A percentile compares a stretch with the other conserved stretches of the same genome.
These are phyloP conservation scores for Corythaixoides concolor DNA, from an alignment of 2,113 vertebrate genomes.

Conservation along the genomic window DNA sequence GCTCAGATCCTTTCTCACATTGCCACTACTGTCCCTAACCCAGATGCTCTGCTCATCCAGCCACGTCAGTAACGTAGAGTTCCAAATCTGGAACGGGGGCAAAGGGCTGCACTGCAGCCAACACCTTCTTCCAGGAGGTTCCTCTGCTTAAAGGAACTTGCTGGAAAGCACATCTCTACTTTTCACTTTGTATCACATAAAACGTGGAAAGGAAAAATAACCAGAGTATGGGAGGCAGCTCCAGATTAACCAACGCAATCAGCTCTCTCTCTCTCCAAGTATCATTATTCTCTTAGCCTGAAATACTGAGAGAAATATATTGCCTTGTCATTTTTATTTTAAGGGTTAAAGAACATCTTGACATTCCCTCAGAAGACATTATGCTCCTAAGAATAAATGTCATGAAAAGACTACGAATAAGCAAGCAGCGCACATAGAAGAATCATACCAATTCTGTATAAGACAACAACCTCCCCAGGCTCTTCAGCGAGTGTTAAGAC, in stretches of 20 bases:
- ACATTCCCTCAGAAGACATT: not conserved
- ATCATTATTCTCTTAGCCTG: not conserved
- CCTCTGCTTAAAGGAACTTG: not conserved
- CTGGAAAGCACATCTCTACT: not conserved
- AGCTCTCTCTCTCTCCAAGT: not conserved
- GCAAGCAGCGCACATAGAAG: not conserved
- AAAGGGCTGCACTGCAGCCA: not conserved
- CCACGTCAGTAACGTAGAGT: not conserved
- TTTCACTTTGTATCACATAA: not conserved
- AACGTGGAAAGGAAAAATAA: not conserved
- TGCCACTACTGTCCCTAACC: not conserved
- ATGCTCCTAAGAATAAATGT: not conserved
- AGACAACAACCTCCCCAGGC: not conserved
- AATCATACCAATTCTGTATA: not conserved
- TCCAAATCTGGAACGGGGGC: not conserved
- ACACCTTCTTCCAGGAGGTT: not conserved
- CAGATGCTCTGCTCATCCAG: not conserved
- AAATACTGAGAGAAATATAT: not conserved
- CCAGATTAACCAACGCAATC: not conserved
- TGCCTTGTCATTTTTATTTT: constrained; percentile 12
- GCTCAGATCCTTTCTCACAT: not conserved
- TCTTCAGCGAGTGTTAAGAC: not conserved
- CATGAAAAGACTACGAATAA: not conserved
- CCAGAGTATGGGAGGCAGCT: not conserved
- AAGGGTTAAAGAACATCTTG: constrained; percentile 14